These are phyloP conservation scores for Ibidorhyncha struthersii DNA, from an alignment of 2,113 vertebrate species.

Conservation along the genomic window DNA sequence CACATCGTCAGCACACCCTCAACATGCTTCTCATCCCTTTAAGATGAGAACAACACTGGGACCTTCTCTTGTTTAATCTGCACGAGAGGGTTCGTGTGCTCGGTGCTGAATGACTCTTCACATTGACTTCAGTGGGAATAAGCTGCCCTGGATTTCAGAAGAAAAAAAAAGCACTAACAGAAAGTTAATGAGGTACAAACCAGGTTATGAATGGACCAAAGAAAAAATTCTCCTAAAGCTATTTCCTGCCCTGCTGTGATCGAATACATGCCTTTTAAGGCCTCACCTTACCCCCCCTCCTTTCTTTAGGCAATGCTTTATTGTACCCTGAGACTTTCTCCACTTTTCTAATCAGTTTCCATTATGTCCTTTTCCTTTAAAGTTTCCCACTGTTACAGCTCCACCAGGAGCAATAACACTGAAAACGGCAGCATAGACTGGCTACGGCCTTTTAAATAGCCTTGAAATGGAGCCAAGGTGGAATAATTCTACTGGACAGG, in stretches of 20 bases:
- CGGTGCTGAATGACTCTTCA: not conserved
- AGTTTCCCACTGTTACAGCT: constrained; percentile 42
- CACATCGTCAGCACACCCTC: not conserved
- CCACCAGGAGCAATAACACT: constrained; percentile 28
- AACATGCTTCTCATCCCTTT: not conserved
- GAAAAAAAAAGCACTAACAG: constrained; percentile 30
- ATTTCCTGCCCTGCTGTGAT: constrained; percentile 62
- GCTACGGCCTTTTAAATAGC: not conserved
- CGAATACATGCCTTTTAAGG: constrained; percentile 20
- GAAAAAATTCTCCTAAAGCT: constrained; percentile 49
- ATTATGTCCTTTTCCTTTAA: constrained; percentile 54
- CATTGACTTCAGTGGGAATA: constrained; percentile 31
- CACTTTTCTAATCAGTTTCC: constrained; percentile 62
- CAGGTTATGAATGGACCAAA: constrained; percentile 60
- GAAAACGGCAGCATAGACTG: not conserved
- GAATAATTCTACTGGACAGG: not conserved
- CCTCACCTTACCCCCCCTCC: not conserved
- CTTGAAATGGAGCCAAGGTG: constrained; percentile 40
- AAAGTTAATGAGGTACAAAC: constrained; percentile 69
- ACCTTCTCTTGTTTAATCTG: not conserved
- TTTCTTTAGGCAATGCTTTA: constrained; percentile 37
- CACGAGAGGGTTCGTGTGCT: not conserved
- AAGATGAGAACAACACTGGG: not conserved
- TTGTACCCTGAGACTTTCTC: constrained; percentile 14
- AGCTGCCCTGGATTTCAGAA: not conserved